These are phyloP conservation scores for Tipula helvola DNA, from an alignment of 2,888 invertebrate genomes.

Conservation along the genomic window DNA sequence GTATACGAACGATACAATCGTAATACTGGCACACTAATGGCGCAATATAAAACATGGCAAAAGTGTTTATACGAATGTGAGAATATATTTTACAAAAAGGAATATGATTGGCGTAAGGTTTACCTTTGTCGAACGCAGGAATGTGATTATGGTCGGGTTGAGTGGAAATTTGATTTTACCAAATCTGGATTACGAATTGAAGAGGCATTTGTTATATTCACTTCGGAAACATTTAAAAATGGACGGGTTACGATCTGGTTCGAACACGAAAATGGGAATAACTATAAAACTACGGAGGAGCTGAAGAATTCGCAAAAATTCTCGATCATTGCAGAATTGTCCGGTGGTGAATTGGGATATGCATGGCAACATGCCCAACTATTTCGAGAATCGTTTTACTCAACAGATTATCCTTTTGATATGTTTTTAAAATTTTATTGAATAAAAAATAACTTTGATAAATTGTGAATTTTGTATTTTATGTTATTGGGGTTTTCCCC, in stretches of 20 bases:
- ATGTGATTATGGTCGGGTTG: slow-evolving; percentile 40
- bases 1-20: slow-evolving; percentile 32
- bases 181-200: slow-evolving; percentile 36
- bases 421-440: slow-evolving; percentile 26
- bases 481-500: too few species aligned
- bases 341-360: slow-evolving; percentile 57
- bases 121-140: slow-evolving; percentile 69
- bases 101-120: slow-evolving; percentile 83
- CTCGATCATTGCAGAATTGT: slow-evolving; percentile 43
- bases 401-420: slow-evolving; percentile 37
- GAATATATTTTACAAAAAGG: slow-evolving; percentile 70
- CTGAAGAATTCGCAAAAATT: slow-evolving; percentile 29
- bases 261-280: slow-evolving; percentile 29
- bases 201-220: slow-evolving; percentile 34
- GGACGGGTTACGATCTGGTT: slow-evolving; percentile 40
- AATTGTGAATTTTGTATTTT: too few species aligned
- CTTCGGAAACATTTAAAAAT: slow-evolving; percentile 38
- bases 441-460: not conserved
- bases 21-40: slow-evolving; percentile 24
- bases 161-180: slow-evolving; percentile 55
- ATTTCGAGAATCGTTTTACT: slow-evolving; percentile 55
- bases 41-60: slow-evolving; percentile 46
- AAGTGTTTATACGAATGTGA: slow-evolving; percentile 46
- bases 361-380: slow-evolving; percentile 95
- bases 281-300: slow-evolving; percentile 17